phyloP scores from a whole-genome alignment of 37 sponge, comb jelly and placozoan genomes.

The Geodia barretti region DNA sequence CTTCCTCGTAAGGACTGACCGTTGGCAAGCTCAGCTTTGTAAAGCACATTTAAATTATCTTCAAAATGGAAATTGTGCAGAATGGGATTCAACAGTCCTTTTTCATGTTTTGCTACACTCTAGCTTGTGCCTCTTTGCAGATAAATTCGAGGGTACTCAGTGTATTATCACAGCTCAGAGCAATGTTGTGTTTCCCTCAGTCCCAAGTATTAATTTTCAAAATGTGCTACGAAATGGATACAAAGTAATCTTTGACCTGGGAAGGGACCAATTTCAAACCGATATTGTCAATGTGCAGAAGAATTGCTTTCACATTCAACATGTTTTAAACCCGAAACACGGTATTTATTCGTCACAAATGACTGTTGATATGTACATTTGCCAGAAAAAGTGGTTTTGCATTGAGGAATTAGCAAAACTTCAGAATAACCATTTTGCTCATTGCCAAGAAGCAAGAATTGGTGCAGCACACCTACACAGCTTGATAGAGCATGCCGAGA shows the following conservation, averaged over 20 bases:
- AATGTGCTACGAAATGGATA: conserved; percentile 4
- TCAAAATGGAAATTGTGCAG: neutral
- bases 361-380: neutral
- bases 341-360: neutral
- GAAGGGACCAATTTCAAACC: neutral
- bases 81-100: neutral
- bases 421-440: conserved; percentile 19
- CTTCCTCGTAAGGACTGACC: neutral
- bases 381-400: neutral
- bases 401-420: conserved; percentile 11
- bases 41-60: neutral
- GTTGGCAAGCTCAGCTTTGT: neutral
- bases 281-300: conserved; percentile 1
- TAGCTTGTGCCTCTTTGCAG: conserved; percentile 11
- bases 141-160: neutral
- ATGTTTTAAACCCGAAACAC: neutral
- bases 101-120: conserved; percentile 3
- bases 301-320: neutral
- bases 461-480: neutral
- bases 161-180: neutral
- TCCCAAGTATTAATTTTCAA: neutral
- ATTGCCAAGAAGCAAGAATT: conserved; percentile 17
- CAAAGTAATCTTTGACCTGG: conserved; percentile 18
- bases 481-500: neutral
- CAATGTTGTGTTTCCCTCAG: neutral